Evolutionary conservation across 2,797 vertebrate genomes (phyloP), one percentile per base, ranked within the genome.

Genomic region (Premnoplex brunnescens): DNA sequence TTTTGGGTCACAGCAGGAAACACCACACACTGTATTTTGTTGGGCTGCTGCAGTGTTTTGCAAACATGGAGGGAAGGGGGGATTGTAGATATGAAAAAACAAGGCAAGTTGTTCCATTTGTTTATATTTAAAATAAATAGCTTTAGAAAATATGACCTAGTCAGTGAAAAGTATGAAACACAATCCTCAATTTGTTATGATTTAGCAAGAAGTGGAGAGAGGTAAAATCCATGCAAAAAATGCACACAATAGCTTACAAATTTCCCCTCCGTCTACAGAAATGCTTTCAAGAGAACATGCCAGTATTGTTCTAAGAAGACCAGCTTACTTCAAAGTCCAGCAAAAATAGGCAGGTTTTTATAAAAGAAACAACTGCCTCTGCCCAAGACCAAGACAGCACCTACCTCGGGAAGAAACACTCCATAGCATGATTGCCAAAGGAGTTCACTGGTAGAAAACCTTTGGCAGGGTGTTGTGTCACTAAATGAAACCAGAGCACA

Each of bases 81-180:
- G 1, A 9, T 8, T 56, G 32, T 37, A 87, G 60, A 72, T 85
- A 56, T 6, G 37, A 89, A 92, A 92, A 85, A 49, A 13, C 78
- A 85, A 74, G 60, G 54, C 27, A 85, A 72, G 67, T 93, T 92
- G 36, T 71, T 93, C 89, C 32, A 34, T 89, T 77, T 95, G 60
- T 85, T 96, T 83, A 46, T 54, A 68, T 60, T 80, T 49, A 83
- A 96, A 94, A 92, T 63, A 95, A 94, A 95, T 55, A 85, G 27
- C 43, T 89, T 69, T 78, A 72, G 58, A 91, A 93, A 93, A 76
- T 75, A 67, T 37, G 85, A 86, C 52, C 0, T 0, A 68, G 74
- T 76, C 91, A 68, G 71, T 89, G 55, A 77, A 90, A 89, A 85
- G 34, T 34, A 88, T 54, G 83, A 90, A 96, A 96, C 58, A 64